Percentiles rank a stretch among this genome's conserved stretches.
Conservation (phyloP, 1,140 invertebrate genomes). For the Nebria ingens region DNA sequence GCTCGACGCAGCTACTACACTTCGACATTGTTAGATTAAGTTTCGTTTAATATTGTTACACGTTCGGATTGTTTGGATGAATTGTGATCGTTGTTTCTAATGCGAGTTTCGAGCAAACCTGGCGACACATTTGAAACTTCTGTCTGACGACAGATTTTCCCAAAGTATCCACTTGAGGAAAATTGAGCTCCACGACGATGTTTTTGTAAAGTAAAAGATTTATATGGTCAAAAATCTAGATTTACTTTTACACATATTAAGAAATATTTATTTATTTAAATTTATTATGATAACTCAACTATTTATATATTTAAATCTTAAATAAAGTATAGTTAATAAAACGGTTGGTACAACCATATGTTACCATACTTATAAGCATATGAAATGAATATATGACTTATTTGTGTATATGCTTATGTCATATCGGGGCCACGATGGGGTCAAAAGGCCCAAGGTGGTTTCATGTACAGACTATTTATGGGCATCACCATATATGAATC, state of each 20-base stretch:
- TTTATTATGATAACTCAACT: no score
- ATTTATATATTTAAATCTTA: no score
- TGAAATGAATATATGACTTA: no score
- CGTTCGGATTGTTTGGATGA: background rate
- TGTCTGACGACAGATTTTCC: background rate
- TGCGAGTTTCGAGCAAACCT: background rate
- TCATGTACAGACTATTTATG: background rate
- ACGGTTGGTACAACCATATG: no score
- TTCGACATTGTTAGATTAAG: background rate
- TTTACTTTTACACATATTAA: no score
- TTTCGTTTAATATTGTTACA: background rate
- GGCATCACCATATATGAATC: background rate
- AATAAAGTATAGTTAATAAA: no score
- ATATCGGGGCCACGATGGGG: background rate
- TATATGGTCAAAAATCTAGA: no score
- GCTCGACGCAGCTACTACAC: background rate
- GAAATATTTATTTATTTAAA: no score
- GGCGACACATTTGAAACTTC: background rate
- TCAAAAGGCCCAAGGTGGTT: background rate
- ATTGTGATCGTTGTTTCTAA: no score
- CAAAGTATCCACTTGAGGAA: background rate
- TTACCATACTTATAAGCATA: no score
- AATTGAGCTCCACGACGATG: background rate
- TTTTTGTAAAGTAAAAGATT: conserved; percentile 1
- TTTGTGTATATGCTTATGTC: no score